Evolutionary conservation across 1,140 invertebrate species (phyloP), one percentile per base, ranked within the genome.

Genomic region (Scylla paramamosain): DNA sequence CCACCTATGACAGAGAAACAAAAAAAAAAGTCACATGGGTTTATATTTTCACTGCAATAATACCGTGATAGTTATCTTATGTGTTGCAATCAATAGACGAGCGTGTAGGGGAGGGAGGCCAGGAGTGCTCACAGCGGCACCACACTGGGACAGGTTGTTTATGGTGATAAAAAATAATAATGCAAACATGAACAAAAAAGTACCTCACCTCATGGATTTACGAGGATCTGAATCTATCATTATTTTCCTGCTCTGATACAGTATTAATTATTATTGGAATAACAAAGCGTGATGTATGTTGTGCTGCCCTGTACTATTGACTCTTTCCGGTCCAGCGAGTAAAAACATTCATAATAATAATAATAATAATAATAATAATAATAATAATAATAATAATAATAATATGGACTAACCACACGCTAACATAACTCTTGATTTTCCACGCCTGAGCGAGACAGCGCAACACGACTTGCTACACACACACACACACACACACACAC

Each of bases 361-460:
- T 59, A 77, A 77, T n/a, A 77, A 77, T 77, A n/a, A 77, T 77
- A 77, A 77, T 77, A 77, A 25, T 77, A 77, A 77, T n/a, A 77
- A 77, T 77, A 77, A 77, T 77, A 77, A 77, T 77, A 77, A n/a
- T n/a, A 77, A 77, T 77, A 77, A 77, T 77, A n/a, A 77, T 77
- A n/a, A 77, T n/a, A 77, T 20, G 20, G 20, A 12, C 67, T n/a
- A 25, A 77, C 67, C n/a, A n/a, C 25, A 77, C 67, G 6, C 67
- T n/a, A n/a, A 25, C 67, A n/a, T 25, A 20, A 77, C 67, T 77
- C n/a, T 77, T n/a, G 12, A 77, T 77, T 77, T 77, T n/a, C 25
- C 20, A n/a, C 4, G 67, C 67, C 6, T n/a, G 25, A 77, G 67
- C 6, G 67, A 77, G 67, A 77, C 67, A 77, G 20, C 20, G 10